These are phyloP conservation scores for Polyodon spathula DNA, from an alignment of 2,113 vertebrate species.

Conservation along the genomic window DNA sequence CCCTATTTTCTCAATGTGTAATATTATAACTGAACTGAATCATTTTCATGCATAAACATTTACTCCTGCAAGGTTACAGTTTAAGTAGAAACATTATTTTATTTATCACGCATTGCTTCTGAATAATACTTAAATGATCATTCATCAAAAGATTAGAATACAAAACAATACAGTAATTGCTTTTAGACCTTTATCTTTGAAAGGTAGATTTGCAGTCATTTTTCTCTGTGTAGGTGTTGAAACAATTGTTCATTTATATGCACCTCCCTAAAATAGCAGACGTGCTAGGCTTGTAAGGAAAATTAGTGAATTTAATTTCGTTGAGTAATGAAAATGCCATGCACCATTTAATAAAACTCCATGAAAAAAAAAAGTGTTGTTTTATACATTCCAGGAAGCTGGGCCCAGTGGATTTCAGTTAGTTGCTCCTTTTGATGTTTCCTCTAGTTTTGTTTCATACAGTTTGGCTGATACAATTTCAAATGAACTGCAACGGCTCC, in stretches of 20 bases:
- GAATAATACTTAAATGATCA: conserved; percentile 23
- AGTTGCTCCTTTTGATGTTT: conserved; percentile 63
- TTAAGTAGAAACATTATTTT: too few relatives aligned
- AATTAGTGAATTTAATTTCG: conserved; percentile 75
- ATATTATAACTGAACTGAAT: too few relatives aligned
- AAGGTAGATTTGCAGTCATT: conserved; percentile 40
- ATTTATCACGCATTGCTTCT: neutral
- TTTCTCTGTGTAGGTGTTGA: conserved; percentile 57
- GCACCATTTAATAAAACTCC: conserved; percentile 74
- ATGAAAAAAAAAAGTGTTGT: conserved; percentile 58
- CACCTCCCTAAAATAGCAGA: conserved; percentile 64
- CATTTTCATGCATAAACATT: too few relatives aligned
- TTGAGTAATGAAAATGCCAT: conserved; percentile 78
- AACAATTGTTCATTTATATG: conserved; percentile 55
- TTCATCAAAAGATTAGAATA: conserved; percentile 30
- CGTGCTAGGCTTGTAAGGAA: conserved; percentile 64
- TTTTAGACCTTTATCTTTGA: conserved; percentile 38
- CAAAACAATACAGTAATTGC: conserved; percentile 45
- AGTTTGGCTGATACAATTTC: conserved; percentile 52
- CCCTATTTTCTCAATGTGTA: too few relatives aligned
- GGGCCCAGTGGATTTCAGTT: conserved; percentile 58
- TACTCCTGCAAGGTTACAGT: too few relatives aligned
- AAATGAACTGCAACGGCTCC: conserved; percentile 66
- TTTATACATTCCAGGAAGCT: conserved; percentile 48
- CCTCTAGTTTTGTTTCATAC: conserved; percentile 55